Base-by-base conservation (phyloP, 2,888 invertebrate species). In the Scaptomyza caliginosa region DNA sequence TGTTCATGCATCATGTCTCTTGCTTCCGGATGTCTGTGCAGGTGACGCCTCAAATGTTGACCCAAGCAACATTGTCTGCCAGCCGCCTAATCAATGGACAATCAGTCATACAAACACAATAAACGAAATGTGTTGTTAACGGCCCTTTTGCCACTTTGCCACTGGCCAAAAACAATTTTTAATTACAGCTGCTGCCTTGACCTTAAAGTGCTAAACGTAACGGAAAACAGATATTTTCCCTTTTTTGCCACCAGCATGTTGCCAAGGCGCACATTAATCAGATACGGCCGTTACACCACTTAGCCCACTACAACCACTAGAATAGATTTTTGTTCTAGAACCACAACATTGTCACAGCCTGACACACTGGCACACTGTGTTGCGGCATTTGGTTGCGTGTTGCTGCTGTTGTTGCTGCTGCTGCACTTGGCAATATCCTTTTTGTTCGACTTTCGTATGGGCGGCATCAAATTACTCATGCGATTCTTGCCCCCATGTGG, bases 1-100 rank as follows among this genome's bases (percentile, higher is more conserved):
- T 34, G 48, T 43, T 40, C 67, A 59, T 63, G 80, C 57, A n/a
- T 63, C 24, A 26, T 49, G 59, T 42, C 59, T 42, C 59, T 49
- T 23, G 58, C 52, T 70, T 75, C 75, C 73, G 73, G 64, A 69
- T 62, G 65, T 75, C 39, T 40, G 28, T 38, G 42, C 71, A 57
- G 59, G 32, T 75, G 75, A 75, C 71, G 71, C 66, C 77, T 65
- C 28, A 52, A 57, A 48, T 73, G 54, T 66, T 75, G 72, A 66
- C 70, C 69, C 52, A 45, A 45, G 28, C 43, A 32, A 23, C 19
- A 26, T 26, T 21, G 32, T 26, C 42, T 16, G 21, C 52, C 32
- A 8, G 24, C 39, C 30, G 28, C 24, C 48, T 40, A 50, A 73
- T 73, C 59, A 55, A 70, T 48, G 55, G 51, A 8, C 36, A 42